These are phyloP conservation scores for Petrocephalus schoutedeni DNA, from an alignment of 2,797 vertebrate species.

Conservation along the genomic window DNA sequence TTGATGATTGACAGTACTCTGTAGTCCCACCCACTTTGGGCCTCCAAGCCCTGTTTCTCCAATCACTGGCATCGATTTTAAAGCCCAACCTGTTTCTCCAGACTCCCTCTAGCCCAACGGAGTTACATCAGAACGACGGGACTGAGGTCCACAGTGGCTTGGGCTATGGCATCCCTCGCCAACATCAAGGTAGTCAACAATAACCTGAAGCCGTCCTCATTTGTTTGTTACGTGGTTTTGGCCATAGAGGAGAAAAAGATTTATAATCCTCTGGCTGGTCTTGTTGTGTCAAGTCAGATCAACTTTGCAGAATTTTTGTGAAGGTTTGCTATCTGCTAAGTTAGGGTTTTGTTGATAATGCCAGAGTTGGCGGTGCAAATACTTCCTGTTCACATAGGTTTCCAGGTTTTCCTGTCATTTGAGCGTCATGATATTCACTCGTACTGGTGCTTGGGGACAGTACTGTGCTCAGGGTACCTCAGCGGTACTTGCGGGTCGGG, in stretches of 20 bases:
- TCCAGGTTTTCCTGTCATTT: neutral
- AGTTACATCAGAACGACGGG: conserved; percentile 76
- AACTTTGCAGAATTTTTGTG: neutral
- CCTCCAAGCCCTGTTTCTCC: neutral
- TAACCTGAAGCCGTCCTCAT: neutral
- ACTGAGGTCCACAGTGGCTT: conserved; percentile 79
- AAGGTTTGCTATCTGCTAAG: neutral
- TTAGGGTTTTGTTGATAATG: neutral
- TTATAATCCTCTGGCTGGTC: neutral
- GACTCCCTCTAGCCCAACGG: conserved; percentile 77
- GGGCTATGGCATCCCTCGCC: conserved; percentile 81
- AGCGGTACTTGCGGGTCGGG: too few species aligned
- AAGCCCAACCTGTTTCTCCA: conserved; percentile 39
- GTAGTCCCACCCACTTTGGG: neutral
- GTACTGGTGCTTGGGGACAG: too few species aligned
- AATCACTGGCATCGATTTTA: neutral
- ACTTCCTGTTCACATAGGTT: neutral
- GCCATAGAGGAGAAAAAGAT: neutral
- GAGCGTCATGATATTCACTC: neutral
- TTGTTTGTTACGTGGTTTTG: neutral
- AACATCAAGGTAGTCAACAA: conserved; percentile 68
- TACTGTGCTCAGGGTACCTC: too few species aligned
- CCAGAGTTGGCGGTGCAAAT: neutral
- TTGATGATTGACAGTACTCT: neutral
- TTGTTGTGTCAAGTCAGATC: neutral